Conservation (phyloP, 2,888 invertebrate genomes). For the Lissonota sp. region DNA sequence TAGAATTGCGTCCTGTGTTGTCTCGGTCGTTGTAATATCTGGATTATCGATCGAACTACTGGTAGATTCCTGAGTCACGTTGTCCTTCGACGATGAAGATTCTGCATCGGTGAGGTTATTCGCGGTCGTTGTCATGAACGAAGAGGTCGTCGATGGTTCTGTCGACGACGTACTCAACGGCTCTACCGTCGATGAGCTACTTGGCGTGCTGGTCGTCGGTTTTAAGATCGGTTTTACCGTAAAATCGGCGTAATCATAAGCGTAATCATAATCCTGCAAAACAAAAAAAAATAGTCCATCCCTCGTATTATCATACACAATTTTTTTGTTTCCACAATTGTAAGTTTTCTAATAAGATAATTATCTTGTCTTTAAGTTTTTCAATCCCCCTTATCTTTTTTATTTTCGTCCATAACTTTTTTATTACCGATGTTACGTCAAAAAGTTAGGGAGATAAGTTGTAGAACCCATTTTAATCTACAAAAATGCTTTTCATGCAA, state of each 20-base stretch:
- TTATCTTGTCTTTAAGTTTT: too few relatives aligned
- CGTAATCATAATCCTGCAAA: slow-evolving; percentile 89
- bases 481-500: too few relatives aligned
- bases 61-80: slow-evolving; percentile 16
- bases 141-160: slow-evolving; percentile 52
- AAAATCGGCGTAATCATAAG: slow-evolving; percentile 90
- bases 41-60: not conserved
- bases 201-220: slow-evolving; percentile 68
- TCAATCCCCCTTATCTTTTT: too few relatives aligned
- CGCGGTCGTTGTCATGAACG: slow-evolving; percentile 35
- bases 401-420: too few relatives aligned
- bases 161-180: slow-evolving; percentile 67
- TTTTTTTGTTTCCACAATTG: too few relatives aligned
- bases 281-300: too few relatives aligned
- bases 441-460: too few relatives aligned
- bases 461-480: too few relatives aligned
- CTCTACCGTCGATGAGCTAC: slow-evolving; percentile 55
- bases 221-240: slow-evolving; percentile 87
- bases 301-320: too few relatives aligned
- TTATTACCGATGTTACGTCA: too few relatives aligned
- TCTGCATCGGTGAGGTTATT: slow-evolving; percentile 9
- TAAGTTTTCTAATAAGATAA: too few relatives aligned
- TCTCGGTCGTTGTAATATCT: slow-evolving; percentile 7
- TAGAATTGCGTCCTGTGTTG: not conserved
- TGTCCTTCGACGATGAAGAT: slow-evolving; percentile 38